Evolutionary conservation across 2,888 invertebrate species (phyloP).

Genomic region (Pharmacophagus antenor): DNA sequence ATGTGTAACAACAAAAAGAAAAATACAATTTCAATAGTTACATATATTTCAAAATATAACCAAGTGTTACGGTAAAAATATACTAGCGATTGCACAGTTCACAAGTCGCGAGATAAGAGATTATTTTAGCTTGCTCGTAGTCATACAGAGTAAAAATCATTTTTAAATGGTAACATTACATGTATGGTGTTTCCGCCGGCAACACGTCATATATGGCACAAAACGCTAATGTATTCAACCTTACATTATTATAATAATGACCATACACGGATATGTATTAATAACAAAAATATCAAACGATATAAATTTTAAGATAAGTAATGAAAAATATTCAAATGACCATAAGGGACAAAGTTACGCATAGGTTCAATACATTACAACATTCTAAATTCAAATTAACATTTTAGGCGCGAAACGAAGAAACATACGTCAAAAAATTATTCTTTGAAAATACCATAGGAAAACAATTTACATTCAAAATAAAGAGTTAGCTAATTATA

Average conservation of each 20-base stretch:
- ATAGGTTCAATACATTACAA: not conserved
- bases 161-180: slow-evolving; percentile 71
- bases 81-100: slow-evolving; percentile 66
- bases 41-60: slow-evolving; percentile 59
- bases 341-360: not conserved
- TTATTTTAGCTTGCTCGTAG: slow-evolving; percentile 51
- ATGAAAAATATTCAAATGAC: slow-evolving; percentile 6
- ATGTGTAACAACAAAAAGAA: slow-evolving; percentile 49
- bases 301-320: slow-evolving; percentile 3
- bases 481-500: not conserved
- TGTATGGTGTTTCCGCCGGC: slow-evolving; percentile 74
- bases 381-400: not conserved
- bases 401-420: slow-evolving; percentile 10
- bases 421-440: too few species aligned
- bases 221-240: slow-evolving; percentile 57
- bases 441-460: not conserved
- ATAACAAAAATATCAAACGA: slow-evolving; percentile 7
- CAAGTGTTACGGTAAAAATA: slow-evolving; percentile 62
- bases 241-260: slow-evolving; percentile 75
- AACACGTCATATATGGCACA: slow-evolving; percentile 76
- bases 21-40: slow-evolving; percentile 57
- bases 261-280: slow-evolving; percentile 44
- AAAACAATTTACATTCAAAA: not conserved
- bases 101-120: slow-evolving; percentile 62
- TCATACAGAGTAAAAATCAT: slow-evolving; percentile 40